Conservation (phyloP, 2,888 invertebrate genomes). For the Ophion costatus region DNA sequence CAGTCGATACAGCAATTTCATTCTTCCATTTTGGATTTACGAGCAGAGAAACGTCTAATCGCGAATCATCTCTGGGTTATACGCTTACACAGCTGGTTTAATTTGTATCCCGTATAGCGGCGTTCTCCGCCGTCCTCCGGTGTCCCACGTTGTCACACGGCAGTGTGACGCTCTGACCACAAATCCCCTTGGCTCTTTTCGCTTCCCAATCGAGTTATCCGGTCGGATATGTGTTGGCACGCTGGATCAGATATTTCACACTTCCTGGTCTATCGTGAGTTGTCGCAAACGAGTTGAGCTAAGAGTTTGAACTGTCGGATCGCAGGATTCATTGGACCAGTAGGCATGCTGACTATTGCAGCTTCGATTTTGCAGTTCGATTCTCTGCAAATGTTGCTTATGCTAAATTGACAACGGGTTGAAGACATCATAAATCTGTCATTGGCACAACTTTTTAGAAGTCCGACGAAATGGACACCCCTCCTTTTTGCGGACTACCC, state of each 20-base stretch:
- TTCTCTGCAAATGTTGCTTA: neutral
- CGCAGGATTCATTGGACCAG: neutral
- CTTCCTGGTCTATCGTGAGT: neutral
- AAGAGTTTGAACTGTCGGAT: neutral
- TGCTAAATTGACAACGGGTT: neutral
- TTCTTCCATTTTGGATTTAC: slow-evolving; percentile 1
- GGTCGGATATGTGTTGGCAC: neutral
- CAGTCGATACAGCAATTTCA: neutral
- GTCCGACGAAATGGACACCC: neutral
- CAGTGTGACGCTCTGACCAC: neutral
- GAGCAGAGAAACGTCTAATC: slow-evolving; percentile 4
- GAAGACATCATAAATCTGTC: neutral
- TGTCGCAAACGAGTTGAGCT: neutral
- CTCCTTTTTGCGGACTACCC: neutral
- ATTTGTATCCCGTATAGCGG: neutral
- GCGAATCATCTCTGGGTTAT: slow-evolving; percentile 3
- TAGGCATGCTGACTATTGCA: neutral
- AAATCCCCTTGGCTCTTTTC: neutral
- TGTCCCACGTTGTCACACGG: neutral
- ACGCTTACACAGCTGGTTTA: neutral
- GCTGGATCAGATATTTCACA: neutral
- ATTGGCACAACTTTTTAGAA: neutral
- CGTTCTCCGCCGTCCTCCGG: neutral
- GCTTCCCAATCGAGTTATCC: neutral
- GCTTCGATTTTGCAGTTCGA: neutral